A percentile compares a stretch with the other conserved stretches of the same genome.
phyloP scores from a whole-genome alignment of 2,888 invertebrate genomes.

The Tiliacea citrago region DNA sequence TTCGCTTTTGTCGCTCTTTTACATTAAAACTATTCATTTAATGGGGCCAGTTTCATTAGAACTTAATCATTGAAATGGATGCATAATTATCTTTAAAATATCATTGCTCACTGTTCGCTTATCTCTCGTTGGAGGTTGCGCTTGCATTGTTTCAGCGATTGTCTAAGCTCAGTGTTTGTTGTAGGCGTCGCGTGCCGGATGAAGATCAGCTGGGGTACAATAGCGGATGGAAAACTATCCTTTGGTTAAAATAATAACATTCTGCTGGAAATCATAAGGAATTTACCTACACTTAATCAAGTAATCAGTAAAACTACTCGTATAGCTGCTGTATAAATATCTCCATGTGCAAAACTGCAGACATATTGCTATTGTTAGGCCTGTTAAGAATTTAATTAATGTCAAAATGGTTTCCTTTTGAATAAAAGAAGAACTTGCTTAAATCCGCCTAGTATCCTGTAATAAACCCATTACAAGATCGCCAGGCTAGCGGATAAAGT shows the following conservation, averaged over 20 bases:
- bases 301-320: no score
- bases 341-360: no score
- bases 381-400: neutral
- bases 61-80: no score
- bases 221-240: slow-evolving; percentile 25
- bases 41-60: no score
- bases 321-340: no score
- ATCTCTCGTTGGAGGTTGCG: slow-evolving; percentile 24
- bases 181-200: slow-evolving; percentile 82
- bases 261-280: neutral
- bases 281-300: no score
- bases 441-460: no score
- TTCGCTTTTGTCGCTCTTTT: no score
- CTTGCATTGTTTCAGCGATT: slow-evolving; percentile 68
- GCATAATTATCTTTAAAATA: neutral
- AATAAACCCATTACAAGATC: neutral
- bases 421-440: neutral
- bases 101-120: neutral
- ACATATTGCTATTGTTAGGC: neutral
- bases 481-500: neutral
- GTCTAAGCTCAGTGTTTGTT: slow-evolving; percentile 75
- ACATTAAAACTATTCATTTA: no score
- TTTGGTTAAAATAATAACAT: no score
- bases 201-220: slow-evolving; percentile 58
- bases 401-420: neutral